Percentiles rank a stretch among this genome's conserved stretches.
phyloP scores from a whole-genome alignment of 2,113 vertebrate species.

The Urocolius indicus region DNA sequence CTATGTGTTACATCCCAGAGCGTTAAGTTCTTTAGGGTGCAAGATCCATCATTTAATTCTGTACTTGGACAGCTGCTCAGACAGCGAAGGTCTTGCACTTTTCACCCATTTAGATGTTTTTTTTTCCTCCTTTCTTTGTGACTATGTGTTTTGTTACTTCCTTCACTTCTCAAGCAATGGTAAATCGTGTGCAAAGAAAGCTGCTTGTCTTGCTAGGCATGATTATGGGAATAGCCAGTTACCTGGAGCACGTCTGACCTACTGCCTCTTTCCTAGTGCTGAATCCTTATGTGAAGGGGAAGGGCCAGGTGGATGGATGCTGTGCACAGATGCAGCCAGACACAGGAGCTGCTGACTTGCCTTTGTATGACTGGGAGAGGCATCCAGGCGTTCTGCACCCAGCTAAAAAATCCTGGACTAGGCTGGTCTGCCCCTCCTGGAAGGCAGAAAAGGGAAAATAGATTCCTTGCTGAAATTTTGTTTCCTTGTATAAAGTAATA shows the following conservation, averaged over 20 bases:
- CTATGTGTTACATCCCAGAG: background rate
- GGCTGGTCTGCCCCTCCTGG: background rate
- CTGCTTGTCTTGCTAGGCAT: background rate
- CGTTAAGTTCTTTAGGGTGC: background rate
- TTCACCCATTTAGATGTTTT: background rate
- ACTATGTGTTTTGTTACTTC: background rate
- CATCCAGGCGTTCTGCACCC: background rate
- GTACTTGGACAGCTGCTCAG: background rate
- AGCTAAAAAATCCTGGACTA: background rate
- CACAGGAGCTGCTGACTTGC: background rate
- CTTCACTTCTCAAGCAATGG: background rate
- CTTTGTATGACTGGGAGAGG: background rate
- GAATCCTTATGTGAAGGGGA: rapidly evolving
- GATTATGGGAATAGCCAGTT: background rate
- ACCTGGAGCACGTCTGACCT: no score
- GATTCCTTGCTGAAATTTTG: background rate
- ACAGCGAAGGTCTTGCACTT: background rate
- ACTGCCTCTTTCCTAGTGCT: background rate
- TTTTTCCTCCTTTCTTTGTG: background rate
- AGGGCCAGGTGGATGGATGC: background rate
- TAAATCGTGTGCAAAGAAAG: background rate
- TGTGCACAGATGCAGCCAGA: background rate
- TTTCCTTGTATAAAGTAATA: background rate
- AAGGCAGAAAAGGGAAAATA: background rate
- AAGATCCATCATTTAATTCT: background rate